Evolutionary conservation across 2,888 invertebrate species (phyloP).

Genomic region (Xiphydria camelus): DNA sequence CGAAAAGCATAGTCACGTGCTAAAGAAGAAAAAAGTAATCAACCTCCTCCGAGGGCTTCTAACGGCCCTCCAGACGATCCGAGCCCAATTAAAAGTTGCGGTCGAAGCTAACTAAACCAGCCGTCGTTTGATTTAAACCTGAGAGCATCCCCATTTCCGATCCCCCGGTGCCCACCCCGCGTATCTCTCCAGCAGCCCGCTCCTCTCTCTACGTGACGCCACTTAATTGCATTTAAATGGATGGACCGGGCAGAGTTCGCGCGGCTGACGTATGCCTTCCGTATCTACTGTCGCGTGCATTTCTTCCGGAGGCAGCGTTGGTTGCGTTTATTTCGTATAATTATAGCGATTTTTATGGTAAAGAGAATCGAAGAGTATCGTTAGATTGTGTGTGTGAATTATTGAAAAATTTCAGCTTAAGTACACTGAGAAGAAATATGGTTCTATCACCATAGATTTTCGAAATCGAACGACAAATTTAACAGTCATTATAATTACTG

Average conservation of each 20-base stretch:
- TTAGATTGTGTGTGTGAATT: too few relatives aligned
- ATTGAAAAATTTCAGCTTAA: too few relatives aligned
- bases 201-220: conserved; percentile 44
- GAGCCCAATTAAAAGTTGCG: conserved; percentile 56
- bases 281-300: background rate
- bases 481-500: too few relatives aligned
- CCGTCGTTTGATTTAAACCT: conserved; percentile 53
- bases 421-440: too few relatives aligned
- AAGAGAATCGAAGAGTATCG: too few relatives aligned
- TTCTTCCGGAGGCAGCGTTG: too few relatives aligned
- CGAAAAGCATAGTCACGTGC: too few relatives aligned
- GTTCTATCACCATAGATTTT: too few relatives aligned
- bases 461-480: too few relatives aligned
- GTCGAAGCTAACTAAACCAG: conserved; percentile 50
- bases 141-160: too few relatives aligned
- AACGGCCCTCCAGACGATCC: conserved; percentile 50
- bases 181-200: conserved; percentile 18
- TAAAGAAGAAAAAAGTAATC: conserved; percentile 28
- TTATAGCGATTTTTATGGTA: too few relatives aligned
- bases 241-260: background rate
- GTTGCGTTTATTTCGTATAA: too few relatives aligned
- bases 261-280: background rate
- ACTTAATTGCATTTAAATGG: conserved; percentile 46
- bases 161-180: conserved; percentile 7
- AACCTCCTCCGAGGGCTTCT: conserved; percentile 34